Evolutionary conservation across 2,888 invertebrate genomes (phyloP).

Genomic region (Polydrusus cervinus): DNA sequence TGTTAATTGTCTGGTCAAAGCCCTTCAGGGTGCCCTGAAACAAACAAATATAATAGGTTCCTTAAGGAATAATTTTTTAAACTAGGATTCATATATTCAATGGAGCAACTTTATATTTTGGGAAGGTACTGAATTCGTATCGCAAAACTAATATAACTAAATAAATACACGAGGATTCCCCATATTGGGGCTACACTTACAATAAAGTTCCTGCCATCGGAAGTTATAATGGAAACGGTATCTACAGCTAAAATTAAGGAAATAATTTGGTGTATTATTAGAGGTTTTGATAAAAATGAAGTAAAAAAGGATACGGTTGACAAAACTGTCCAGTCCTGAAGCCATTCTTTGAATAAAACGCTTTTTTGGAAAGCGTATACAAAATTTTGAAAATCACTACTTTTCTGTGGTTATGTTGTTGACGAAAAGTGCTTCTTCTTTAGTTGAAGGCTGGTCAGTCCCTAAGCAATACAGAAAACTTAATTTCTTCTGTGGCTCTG

Average conservation of each 20-base stretch:
- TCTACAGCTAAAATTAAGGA: constrained; percentile 70
- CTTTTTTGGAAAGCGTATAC: constrained; percentile 4
- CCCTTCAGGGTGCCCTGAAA: constrained; percentile 94
- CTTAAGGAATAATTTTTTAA: no score
- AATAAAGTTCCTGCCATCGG: constrained; percentile 96
- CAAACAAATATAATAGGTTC: no score
- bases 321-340: constrained; percentile 88
- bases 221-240: constrained; percentile 95
- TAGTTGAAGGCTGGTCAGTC: neutral
- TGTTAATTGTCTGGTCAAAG: constrained; percentile 99
- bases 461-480: no score
- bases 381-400: constrained; percentile 11
- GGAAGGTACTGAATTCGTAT: no score
- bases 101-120: no score
- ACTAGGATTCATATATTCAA: no score
- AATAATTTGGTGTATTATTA: constrained; percentile 36
- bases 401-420: constrained; percentile 12
- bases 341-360: constrained; percentile 75
- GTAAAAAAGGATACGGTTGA: constrained; percentile 83
- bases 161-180: neutral
- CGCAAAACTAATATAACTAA: constrained; percentile 50
- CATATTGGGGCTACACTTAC: constrained; percentile 72
- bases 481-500: no score
- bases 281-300: neutral
- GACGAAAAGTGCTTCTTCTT: neutral